Evolutionary conservation across 2,797 vertebrate genomes (phyloP).

Genomic region (Sebastes nivosus): DNA sequence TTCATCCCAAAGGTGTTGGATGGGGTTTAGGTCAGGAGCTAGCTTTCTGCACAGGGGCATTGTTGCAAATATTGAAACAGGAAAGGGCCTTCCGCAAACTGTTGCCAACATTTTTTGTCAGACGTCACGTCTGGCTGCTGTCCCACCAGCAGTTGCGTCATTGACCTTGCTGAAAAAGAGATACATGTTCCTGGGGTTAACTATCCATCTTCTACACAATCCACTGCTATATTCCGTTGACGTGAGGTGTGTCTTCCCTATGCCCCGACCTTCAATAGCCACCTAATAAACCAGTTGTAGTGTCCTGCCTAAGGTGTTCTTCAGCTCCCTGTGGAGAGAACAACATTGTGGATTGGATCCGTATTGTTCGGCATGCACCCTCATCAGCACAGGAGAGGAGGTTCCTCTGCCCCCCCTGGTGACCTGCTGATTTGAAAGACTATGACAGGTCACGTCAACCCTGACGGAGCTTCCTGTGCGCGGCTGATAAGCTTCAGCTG

Average conservation of each 20-base stretch:
- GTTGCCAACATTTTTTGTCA: no score
- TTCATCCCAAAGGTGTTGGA: neutral
- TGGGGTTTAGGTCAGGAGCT: neutral
- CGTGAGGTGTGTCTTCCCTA: neutral
- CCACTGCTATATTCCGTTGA: neutral
- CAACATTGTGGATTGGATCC: neutral
- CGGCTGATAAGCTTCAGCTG: constrained; percentile 6
- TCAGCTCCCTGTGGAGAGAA: neutral
- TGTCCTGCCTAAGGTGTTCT: neutral
- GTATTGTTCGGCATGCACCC: neutral
- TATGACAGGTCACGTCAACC: constrained; percentile 31
- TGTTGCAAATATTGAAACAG: neutral
- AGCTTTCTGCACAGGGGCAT: neutral
- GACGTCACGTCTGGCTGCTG: neutral
- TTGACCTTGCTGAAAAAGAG: neutral
- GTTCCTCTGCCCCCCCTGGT: neutral
- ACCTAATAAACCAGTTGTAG: neutral
- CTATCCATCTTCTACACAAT: neutral
- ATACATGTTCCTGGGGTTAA: neutral
- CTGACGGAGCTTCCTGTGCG: constrained; percentile 4
- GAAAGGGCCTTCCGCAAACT: no score
- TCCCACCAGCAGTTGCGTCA: neutral
- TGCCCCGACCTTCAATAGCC: neutral
- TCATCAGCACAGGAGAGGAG: neutral
- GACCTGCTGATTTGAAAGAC: constrained; percentile 15